Conservation (phyloP, 1,140 invertebrate genomes). For the Halesus radiatus region DNA sequence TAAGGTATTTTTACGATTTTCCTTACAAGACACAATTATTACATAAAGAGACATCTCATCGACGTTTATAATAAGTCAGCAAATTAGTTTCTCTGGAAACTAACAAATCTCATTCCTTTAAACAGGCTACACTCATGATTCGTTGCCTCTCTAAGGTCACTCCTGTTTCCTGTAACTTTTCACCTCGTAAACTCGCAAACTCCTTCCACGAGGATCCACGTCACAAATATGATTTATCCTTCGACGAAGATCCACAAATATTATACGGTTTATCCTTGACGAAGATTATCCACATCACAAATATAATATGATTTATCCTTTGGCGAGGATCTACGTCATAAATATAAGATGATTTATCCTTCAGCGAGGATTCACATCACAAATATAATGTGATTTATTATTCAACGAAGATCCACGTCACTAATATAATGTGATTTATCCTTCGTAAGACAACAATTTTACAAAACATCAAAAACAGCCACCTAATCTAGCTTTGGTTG, state of each 20-base stretch:
- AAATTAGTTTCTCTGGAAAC: conserved; percentile 9
- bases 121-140: conserved; percentile 33
- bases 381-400: not conserved
- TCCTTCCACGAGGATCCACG: not conserved
- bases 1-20: conserved; percentile 26
- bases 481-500: conserved; percentile 55
- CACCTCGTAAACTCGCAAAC: not conserved
- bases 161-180: conserved; percentile 27
- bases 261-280: not conserved
- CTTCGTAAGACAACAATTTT: conserved; percentile 33
- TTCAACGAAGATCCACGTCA: not conserved
- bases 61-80: not conserved
- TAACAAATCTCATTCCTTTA: not conserved
- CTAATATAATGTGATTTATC: conserved; percentile 16
- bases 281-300: not conserved
- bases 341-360: too few relatives aligned
- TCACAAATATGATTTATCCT: too few relatives aligned
- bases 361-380: not conserved
- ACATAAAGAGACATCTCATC: conserved; percentile 19
- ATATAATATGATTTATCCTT: too few relatives aligned
- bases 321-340: too few relatives aligned
- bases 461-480: conserved; percentile 37
- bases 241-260: not conserved
- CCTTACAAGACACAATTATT: conserved; percentile 28
- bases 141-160: conserved; percentile 56